Percentiles rank a stretch among this genome's conserved stretches.
These are phyloP conservation scores for Archivesica marissinica DNA, from an alignment of 1,140 invertebrate species.

Conservation along the genomic window DNA sequence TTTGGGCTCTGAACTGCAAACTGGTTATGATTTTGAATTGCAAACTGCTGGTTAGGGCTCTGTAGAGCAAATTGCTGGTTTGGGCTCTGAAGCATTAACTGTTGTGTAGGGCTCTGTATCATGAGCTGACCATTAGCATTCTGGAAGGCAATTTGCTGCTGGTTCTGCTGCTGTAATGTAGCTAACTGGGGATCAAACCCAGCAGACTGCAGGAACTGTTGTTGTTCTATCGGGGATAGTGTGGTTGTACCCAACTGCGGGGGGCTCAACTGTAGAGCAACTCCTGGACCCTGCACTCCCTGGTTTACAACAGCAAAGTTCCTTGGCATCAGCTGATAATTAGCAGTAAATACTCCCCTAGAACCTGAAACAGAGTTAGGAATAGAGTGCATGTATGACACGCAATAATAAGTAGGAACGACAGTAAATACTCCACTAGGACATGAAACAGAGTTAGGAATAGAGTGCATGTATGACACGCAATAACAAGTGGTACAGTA, in stretches of 20 bases:
- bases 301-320: slow-evolving; percentile 53
- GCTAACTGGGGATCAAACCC: slow-evolving; percentile 50
- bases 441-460: too few species aligned
- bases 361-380: slow-evolving; percentile 40
- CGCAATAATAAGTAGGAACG: too few species aligned
- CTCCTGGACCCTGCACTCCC: slow-evolving; percentile 27
- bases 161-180: slow-evolving; percentile 34
- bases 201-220: slow-evolving; percentile 48
- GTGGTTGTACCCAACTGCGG: slow-evolving; percentile 39
- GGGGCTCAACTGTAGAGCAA: slow-evolving; percentile 52
- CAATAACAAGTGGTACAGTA: too few species aligned
- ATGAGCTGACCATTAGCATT: slow-evolving; percentile 56
- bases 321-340: slow-evolving; percentile 46
- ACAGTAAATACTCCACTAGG: too few species aligned
- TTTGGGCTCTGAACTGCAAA: slow-evolving; percentile 34
- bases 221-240: slow-evolving; percentile 50
- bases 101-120: slow-evolving; percentile 48
- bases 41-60: slow-evolving; percentile 53
- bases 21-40: slow-evolving; percentile 48
- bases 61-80: slow-evolving; percentile 55
- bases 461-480: too few species aligned
- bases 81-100: slow-evolving; percentile 50
- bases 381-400: too few species aligned
- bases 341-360: slow-evolving; percentile 34
- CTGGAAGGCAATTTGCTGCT: slow-evolving; percentile 58